Percentiles rank a stretch among this genome's conserved stretches.
These are phyloP conservation scores for Parapsyche elsis DNA, from an alignment of 1,140 invertebrate genomes.

Conservation along the genomic window DNA sequence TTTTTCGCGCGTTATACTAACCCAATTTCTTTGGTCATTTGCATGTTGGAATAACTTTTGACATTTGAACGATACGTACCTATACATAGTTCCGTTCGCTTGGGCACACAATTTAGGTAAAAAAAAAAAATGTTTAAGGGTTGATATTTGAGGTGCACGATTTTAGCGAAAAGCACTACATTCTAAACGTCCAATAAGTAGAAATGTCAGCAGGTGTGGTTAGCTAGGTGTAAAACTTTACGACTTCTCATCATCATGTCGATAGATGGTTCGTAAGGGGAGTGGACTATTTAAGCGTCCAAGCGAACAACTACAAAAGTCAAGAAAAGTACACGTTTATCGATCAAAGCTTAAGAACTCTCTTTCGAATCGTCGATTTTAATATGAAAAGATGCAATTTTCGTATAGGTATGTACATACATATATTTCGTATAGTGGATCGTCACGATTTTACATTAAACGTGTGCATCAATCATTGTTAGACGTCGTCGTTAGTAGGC, in stretches of 20 bases:
- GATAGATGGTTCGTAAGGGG: not conserved
- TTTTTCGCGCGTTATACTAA: not conserved
- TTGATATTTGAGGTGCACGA: too few species aligned
- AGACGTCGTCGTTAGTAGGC: not conserved
- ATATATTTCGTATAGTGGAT: not conserved
- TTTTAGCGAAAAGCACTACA: too few species aligned
- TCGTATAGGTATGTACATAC: too few species aligned
- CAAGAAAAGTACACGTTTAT: too few species aligned
- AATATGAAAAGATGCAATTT: too few species aligned
- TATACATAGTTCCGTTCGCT: too few species aligned
- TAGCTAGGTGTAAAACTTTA: constrained; percentile 34
- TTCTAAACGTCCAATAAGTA: not conserved
- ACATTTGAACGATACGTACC: not conserved
- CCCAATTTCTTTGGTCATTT: not conserved
- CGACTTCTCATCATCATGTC: not conserved
- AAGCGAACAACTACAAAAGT: constrained; percentile 11
- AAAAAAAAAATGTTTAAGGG: too few species aligned
- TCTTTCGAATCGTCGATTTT: not conserved
- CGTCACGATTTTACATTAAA: not conserved
- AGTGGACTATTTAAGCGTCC: not conserved
- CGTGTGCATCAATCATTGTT: constrained; percentile 12
- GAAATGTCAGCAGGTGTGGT: constrained; percentile 35
- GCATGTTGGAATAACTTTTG: not conserved
- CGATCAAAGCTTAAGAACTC: not conserved
- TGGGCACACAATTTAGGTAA: too few species aligned